Base-by-base conservation (phyloP, 2,113 vertebrate genomes). In the Corythoichthys intestinalis region DNA sequence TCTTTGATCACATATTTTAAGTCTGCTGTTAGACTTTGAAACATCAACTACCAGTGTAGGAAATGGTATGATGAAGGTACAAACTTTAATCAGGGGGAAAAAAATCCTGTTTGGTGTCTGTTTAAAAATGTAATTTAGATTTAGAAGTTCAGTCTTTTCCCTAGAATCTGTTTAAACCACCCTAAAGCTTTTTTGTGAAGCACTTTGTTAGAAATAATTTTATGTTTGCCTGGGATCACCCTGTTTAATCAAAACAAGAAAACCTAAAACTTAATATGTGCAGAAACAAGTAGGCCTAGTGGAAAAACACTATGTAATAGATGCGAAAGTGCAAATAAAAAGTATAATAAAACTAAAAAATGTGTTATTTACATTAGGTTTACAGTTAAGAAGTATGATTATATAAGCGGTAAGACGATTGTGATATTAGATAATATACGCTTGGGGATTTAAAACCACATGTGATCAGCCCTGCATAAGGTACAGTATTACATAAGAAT, bases 331-430 rank as follows among this genome's bases (percentile, higher is more conserved):
- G 20, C 20, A 28, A 28, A 28, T 28, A 28, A 28, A 28, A 28
- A 28, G 20, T 28, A 28, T 28, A 28, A 28, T 28, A 28, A 28
- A 28, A 50, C 46, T 47, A 11, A 47, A 47, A 47, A 10, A 10
- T 47, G 8, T 53, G n/a, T 10, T 10, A 8, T 6, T 44, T 44
- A 1, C 1, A 15, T 34, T 8, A 63, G 10, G 1, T 60, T 35
- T 2, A 65, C 70, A 70, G 68, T 60, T 64, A 17, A 44, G 53
- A 46, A 57, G 53, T 68, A 48, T 69, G 59, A 34, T 47, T 20
- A 48, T 66, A 38, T 74, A 67, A 73, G 38, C 78, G 75, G 75
- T 71, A 75, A 71, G 66, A 67, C 73, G 69, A 85, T 83, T 73
- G 78, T 75, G 54, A 9, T 80, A 63, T 75, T 78, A 60, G 61